These are phyloP conservation scores for Globodera ellingtonae DNA, from an alignment of 1,140 invertebrate species.

Conservation along the genomic window DNA sequence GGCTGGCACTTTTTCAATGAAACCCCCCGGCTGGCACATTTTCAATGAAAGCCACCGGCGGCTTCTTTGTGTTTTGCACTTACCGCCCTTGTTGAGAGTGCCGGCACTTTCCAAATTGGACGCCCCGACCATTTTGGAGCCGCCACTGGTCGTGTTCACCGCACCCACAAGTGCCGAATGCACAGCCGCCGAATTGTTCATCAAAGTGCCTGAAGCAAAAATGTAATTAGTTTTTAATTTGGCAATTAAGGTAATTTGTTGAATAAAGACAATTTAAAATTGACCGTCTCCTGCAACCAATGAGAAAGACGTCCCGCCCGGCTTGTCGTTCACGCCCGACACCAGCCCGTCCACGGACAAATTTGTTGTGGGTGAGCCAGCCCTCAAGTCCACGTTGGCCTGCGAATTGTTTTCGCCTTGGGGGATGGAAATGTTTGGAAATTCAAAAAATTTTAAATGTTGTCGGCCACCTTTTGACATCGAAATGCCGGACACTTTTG, in stretches of 20 bases:
- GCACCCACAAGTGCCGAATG: conserved; percentile 2
- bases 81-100: neutral
- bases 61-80: neutral
- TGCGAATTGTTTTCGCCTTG: conserved; percentile 29
- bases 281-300: conserved; percentile 3
- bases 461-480: neutral
- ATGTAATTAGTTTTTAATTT: neutral
- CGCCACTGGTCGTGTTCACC: conserved; percentile 13
- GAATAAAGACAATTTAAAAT: neutral
- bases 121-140: conserved; percentile 18
- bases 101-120: conserved; percentile 15
- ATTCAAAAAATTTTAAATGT: neutral
- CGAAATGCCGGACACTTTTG: conserved; percentile 13
- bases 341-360: conserved; percentile 13
- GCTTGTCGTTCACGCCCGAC: conserved; percentile 29
- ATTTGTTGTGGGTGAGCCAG: neutral
- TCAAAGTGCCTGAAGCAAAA: conserved; percentile 10
- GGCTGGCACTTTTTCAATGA: neutral
- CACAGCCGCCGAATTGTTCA: conserved; percentile 3
- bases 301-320: conserved; percentile 3
- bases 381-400: conserved; percentile 12
- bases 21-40: neutral
- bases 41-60: neutral
- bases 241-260: neutral
- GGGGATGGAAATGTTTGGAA: neutral